Percentiles rank a stretch among this genome's conserved stretches.
phyloP scores from a whole-genome alignment of 2,888 invertebrate species.

The Myopa testacea region DNA sequence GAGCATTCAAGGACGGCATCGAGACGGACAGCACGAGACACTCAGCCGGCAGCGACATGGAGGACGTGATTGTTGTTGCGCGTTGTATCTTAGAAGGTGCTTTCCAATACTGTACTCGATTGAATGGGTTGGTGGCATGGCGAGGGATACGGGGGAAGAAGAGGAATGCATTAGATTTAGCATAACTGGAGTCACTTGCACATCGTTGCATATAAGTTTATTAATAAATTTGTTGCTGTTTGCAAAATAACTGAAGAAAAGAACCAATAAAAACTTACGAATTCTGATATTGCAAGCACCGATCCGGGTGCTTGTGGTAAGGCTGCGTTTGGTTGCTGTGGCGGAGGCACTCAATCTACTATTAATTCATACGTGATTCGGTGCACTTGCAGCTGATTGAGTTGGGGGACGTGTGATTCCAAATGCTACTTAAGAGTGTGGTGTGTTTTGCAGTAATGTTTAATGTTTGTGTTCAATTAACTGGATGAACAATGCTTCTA shows the following conservation, averaged over 20 bases:
- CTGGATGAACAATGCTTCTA: too few species aligned
- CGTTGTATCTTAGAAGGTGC: constrained; percentile 63
- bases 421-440: constrained; percentile 11
- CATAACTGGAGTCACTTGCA: not conserved
- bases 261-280: constrained; percentile 31
- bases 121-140: not conserved
- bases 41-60: constrained; percentile 69
- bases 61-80: constrained; percentile 67
- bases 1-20: constrained; percentile 67
- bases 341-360: constrained; percentile 28
- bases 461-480: not conserved
- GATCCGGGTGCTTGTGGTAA: constrained; percentile 17
- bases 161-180: constrained; percentile 5
- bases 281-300: constrained; percentile 34
- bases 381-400: constrained; percentile 14
- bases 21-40: constrained; percentile 68
- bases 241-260: constrained; percentile 17
- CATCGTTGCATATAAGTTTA: too few species aligned
- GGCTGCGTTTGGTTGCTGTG: constrained; percentile 31
- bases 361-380: constrained; percentile 23
- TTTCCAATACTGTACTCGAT: constrained; percentile 62
- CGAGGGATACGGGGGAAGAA: constrained; percentile 9
- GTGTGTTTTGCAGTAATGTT: constrained; percentile 3
- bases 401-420: constrained; percentile 14
- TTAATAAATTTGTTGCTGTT: constrained; percentile 9